Conservation (phyloP, 2,888 invertebrate species). For the Drosophila merina region DNA sequence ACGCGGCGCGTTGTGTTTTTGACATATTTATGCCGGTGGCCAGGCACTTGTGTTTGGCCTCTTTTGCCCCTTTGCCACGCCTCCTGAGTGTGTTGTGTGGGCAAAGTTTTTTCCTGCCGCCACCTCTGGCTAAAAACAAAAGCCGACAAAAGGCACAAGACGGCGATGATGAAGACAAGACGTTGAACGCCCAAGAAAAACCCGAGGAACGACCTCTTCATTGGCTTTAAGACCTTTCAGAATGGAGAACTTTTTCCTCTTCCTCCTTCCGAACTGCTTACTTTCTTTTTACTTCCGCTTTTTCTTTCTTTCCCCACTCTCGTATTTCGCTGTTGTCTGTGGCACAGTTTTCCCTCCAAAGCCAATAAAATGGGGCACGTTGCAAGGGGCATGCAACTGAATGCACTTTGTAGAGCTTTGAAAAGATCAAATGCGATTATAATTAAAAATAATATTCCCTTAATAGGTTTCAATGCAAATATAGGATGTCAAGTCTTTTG, state of each 20-base stretch:
- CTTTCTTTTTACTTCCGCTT: conserved; percentile 33
- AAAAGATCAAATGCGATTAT: background rate
- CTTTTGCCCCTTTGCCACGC: conserved; percentile 32
- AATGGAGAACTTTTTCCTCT: conserved; percentile 19
- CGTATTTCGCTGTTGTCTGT: conserved; percentile 59
- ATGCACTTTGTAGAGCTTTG: background rate
- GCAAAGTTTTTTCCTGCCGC: conserved; percentile 21
- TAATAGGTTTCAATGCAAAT: no score
- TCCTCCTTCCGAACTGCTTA: conserved; percentile 3
- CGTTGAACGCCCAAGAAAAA: conserved; percentile 18
- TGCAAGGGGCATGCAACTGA: background rate
- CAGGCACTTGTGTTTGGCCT: conserved; percentile 52
- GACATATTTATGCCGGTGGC: conserved; percentile 78
- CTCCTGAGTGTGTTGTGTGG: conserved; percentile 5
- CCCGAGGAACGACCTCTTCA: conserved; percentile 34
- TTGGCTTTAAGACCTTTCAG: conserved; percentile 48
- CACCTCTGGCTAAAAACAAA: conserved; percentile 44
- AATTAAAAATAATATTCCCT: background rate
- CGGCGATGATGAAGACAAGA: conserved; percentile 37
- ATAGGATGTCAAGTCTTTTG: background rate
- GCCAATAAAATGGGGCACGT: conserved; percentile 20
- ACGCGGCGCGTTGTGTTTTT: conserved; percentile 64
- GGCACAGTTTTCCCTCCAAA: conserved; percentile 60
- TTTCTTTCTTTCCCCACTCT: conserved; percentile 20
- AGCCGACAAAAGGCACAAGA: conserved; percentile 44